A percentile compares a stretch with the other conserved stretches of the same genome.
Conservation (phyloP, 2,797 vertebrate species). For the Pyrrhura leucotis region DNA sequence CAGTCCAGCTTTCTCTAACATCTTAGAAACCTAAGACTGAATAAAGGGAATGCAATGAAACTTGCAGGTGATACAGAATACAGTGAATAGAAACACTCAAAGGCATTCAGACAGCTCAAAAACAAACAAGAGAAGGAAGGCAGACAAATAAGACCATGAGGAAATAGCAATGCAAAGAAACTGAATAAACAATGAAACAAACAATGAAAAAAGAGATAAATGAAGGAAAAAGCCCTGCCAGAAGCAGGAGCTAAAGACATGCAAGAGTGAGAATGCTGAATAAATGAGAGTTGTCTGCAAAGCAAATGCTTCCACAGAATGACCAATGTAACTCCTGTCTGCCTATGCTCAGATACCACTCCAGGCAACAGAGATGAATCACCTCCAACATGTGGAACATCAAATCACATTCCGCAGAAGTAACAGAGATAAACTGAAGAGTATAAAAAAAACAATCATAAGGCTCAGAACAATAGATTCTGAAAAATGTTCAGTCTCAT, state of each 20-base stretch:
- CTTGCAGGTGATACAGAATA: neutral
- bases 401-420: neutral
- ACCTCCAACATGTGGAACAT: neutral
- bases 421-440: neutral
- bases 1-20: neutral
- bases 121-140: neutral
- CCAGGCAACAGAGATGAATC: neutral
- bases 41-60: neutral
- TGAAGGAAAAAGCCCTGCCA: neutral
- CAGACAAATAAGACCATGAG: neutral
- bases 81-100: neutral
- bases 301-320: slow-evolving; percentile 8
- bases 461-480: neutral
- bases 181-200: neutral
- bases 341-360: neutral
- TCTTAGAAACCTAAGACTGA: neutral
- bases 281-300: neutral
- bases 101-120: neutral
- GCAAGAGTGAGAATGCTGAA: neutral
- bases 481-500: neutral
- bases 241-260: neutral
- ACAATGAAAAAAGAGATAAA: neutral
- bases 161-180: neutral
- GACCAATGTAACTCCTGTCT: neutral
- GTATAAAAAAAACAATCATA: neutral